Evolutionary conservation across 2,797 vertebrate species (phyloP).

Genomic region (Lithobates pipiens): DNA sequence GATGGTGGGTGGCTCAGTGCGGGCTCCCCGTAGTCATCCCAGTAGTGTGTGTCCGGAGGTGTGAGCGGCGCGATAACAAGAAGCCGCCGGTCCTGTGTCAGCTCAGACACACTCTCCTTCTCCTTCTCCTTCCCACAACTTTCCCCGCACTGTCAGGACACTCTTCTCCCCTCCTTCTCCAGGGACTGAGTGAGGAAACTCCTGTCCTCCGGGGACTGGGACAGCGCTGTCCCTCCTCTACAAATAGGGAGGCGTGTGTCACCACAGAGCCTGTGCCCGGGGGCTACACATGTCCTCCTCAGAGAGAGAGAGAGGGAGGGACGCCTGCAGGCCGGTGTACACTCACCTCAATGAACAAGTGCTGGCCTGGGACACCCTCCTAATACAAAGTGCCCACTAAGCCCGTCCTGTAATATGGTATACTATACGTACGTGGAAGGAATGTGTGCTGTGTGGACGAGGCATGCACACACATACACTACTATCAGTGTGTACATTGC

Average conservation of each 20-base stretch:
- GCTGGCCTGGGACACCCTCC: too few relatives aligned
- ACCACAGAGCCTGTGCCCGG: slow-evolving; percentile 12
- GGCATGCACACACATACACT: not conserved
- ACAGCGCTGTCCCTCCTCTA: slow-evolving; percentile 19
- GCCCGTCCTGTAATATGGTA: too few relatives aligned
- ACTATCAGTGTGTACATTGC: not conserved
- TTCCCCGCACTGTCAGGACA: slow-evolving; percentile 16
- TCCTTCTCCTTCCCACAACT: slow-evolving; percentile 37
- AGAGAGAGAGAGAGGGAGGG: slow-evolving; percentile 7
- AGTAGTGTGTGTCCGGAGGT: too few relatives aligned
- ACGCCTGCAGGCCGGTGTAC: slow-evolving; percentile 1
- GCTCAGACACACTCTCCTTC: not conserved
- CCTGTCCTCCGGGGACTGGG: slow-evolving; percentile 25
- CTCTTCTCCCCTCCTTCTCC: slow-evolving; percentile 40
- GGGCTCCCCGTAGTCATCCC: not conserved
- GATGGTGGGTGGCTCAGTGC: not conserved
- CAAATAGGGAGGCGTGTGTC: slow-evolving; percentile 18
- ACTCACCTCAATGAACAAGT: slow-evolving; percentile 35
- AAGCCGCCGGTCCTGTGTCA: not conserved
- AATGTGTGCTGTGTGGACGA: not conserved
- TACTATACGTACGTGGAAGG: too few relatives aligned
- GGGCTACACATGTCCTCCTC: slow-evolving; percentile 19
- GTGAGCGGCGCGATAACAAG: too few relatives aligned
- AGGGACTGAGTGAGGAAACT: slow-evolving; percentile 43
- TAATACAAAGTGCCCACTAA: not conserved